These are phyloP conservation scores for Semotilus atromaculatus DNA, from an alignment of 2,797 vertebrate species.

Conservation along the genomic window DNA sequence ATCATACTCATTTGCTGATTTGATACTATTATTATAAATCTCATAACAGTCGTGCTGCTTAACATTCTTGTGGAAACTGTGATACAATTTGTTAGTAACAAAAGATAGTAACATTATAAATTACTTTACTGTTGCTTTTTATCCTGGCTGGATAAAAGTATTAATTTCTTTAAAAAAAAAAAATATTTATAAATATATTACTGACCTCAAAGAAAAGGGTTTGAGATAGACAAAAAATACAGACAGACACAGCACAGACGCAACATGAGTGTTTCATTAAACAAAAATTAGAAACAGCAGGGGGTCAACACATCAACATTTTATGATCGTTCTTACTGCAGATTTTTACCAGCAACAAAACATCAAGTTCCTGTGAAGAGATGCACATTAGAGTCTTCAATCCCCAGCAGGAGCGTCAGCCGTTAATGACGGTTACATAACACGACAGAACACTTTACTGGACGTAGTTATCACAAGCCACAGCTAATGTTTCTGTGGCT, in stretches of 20 bases:
- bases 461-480: slow-evolving; percentile 21
- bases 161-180: too few species aligned
- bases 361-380: slow-evolving; percentile 24
- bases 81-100: too few species aligned
- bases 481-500: slow-evolving; percentile 25
- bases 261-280: slow-evolving; percentile 12
- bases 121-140: too few species aligned
- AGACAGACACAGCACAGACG: neutral
- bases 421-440: slow-evolving; percentile 30
- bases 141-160: too few species aligned
- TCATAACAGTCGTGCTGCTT: neutral
- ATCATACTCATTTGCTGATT: neutral
- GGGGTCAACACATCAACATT: slow-evolving; percentile 28
- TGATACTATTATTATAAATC: neutral
- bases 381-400: slow-evolving; percentile 15
- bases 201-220: neutral
- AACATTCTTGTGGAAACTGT: neutral
- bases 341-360: slow-evolving; percentile 22
- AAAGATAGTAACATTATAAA: too few species aligned
- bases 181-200: too few species aligned
- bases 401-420: neutral
- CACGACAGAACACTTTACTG: slow-evolving; percentile 26
- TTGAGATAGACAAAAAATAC: slow-evolving; percentile 3
- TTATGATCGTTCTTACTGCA: neutral
- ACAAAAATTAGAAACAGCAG: slow-evolving; percentile 23